phyloP scores from a whole-genome alignment of 2,888 invertebrate genomes.

The Euplagia quadripunctaria region DNA sequence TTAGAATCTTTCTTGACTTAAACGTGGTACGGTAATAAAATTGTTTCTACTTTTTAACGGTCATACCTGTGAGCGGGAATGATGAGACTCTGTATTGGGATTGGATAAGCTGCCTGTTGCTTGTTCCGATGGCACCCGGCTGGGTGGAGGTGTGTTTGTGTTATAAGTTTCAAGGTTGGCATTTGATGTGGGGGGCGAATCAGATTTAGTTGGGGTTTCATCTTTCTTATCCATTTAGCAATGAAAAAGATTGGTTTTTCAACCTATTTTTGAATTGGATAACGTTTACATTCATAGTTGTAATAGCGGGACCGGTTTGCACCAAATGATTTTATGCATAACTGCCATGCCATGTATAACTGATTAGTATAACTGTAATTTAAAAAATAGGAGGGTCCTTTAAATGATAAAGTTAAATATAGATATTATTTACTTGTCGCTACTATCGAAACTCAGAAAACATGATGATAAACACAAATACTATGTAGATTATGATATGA shows the following conservation, averaged over 20 bases:
- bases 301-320: not conserved
- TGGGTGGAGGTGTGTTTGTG: not conserved
- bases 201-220: not conserved
- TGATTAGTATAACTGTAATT: too few species aligned
- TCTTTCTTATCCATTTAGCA: slow-evolving; percentile 6
- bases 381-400: not conserved
- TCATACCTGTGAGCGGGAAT: not conserved
- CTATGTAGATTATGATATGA: not conserved
- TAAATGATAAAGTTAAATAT: not conserved
- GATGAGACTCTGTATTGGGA: not conserved
- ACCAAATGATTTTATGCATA: not conserved
- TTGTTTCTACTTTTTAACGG: not conserved
- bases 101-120: not conserved
- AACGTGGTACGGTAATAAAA: not conserved
- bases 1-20: not conserved
- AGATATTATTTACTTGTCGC: not conserved
- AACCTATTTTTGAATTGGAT: not conserved
- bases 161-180: not conserved
- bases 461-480: not conserved
- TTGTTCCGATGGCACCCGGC: not conserved
- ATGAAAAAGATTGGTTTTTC: not conserved
- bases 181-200: not conserved
- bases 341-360: too few species aligned
- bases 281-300: not conserved
- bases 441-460: not conserved